Evolutionary conservation across 2,888 invertebrate genomes (phyloP).

Genomic region (Dorcus hopei): DNA sequence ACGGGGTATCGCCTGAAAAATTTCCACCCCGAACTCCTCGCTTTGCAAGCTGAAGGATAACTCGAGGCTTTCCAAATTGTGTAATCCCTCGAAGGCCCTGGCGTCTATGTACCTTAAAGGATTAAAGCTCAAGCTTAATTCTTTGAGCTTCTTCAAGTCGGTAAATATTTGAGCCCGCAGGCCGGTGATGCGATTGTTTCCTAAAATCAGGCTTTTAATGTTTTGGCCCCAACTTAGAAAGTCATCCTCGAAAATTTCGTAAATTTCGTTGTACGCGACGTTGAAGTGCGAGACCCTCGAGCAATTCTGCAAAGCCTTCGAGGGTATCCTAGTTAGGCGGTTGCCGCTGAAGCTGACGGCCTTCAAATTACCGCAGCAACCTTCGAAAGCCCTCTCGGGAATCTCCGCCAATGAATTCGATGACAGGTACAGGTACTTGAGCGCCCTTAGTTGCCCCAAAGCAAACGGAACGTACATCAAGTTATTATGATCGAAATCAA

Average conservation of each 20-base stretch:
- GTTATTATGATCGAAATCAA: conserved; percentile 80
- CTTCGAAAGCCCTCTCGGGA: conserved; percentile 60
- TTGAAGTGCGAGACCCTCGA: conserved; percentile 80
- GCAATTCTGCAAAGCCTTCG: conserved; percentile 66
- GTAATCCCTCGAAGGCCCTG: conserved; percentile 75
- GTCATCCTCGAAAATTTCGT: conserved; percentile 71
- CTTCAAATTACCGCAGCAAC: conserved; percentile 62
- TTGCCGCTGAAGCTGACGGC: conserved; percentile 81
- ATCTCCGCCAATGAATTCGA: conserved; percentile 71
- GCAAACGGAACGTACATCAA: conserved; percentile 69
- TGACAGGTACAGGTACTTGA: conserved; percentile 79
- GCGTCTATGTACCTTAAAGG: conserved; percentile 78
- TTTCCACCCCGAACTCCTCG: conserved; percentile 73
- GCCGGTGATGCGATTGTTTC: conserved; percentile 79
- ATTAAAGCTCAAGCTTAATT: conserved; percentile 89
- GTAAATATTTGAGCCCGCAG: conserved; percentile 69
- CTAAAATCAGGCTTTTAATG: conserved; percentile 74
- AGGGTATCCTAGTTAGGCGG: conserved; percentile 70
- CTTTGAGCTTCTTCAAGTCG: conserved; percentile 72
- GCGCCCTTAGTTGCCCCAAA: conserved; percentile 61
- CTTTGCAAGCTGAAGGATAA: conserved; percentile 81
- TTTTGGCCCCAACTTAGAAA: conserved; percentile 73
- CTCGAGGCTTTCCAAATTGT: conserved; percentile 76
- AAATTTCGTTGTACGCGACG: conserved; percentile 83
- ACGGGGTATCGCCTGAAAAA: conserved; percentile 69